A percentile compares a stretch with the other conserved stretches of the same genome.
phyloP scores from a whole-genome alignment of 2,113 vertebrate species.

The Podocnemis expansa region DNA sequence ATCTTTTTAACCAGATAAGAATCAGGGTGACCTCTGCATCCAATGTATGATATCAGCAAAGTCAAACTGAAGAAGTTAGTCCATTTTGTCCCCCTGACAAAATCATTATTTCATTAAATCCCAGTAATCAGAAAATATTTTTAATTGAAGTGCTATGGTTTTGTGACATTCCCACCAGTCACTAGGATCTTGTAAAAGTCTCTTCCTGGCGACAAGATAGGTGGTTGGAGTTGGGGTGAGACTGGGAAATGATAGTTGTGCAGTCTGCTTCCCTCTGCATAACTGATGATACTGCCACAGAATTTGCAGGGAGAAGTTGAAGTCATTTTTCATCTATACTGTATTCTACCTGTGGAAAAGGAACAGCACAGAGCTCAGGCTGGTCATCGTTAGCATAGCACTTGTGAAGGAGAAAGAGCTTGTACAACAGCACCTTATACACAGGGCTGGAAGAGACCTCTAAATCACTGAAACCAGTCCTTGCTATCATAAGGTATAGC shows the following conservation, averaged over 20 bases:
- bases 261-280: background rate
- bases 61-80: background rate
- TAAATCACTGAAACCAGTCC: too few relatives aligned
- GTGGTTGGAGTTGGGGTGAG: background rate
- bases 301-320: background rate
- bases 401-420: too few relatives aligned
- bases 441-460: too few relatives aligned
- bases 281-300: background rate
- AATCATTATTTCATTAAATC: background rate
- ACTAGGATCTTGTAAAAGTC: background rate
- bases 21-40: too few relatives aligned
- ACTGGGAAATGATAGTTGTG: background rate
- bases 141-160: background rate
- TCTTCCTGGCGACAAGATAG: background rate
- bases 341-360: background rate
- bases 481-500: too few relatives aligned
- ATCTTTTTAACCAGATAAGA: background rate
- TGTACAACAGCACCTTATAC: too few relatives aligned
- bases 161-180: rapidly evolving
- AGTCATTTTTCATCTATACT: background rate
- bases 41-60: background rate
- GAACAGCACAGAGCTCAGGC: background rate
- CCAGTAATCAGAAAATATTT: background rate
- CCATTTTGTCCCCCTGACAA: background rate
- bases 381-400: background rate